Evolutionary conservation across 2,888 invertebrate genomes (phyloP).

Genomic region (Scrobipalpa costella): DNA sequence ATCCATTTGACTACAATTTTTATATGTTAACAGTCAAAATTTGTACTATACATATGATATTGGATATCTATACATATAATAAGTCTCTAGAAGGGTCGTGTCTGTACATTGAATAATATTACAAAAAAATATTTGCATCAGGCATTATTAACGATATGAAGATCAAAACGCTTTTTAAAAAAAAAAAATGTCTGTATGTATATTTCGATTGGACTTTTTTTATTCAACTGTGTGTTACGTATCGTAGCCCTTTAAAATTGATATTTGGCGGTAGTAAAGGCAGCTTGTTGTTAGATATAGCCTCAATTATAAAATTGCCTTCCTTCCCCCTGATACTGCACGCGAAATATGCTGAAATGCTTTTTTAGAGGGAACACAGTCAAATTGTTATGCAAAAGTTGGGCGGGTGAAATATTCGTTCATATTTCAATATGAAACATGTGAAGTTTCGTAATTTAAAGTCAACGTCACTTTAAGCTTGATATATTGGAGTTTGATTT

Average conservation of each 20-base stretch:
- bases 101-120: no score
- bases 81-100: no score
- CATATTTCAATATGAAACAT: constrained; percentile 1
- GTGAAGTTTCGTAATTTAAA: not conserved
- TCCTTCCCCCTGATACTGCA: constrained; percentile 15
- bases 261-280: constrained; percentile 38
- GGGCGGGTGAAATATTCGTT: not conserved
- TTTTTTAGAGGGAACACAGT: constrained; percentile 4
- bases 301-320: constrained; percentile 16
- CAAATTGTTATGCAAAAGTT: constrained; percentile 1
- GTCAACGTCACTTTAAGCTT: not conserved
- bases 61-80: no score
- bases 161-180: no score
- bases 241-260: constrained; percentile 42
- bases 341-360: constrained; percentile 11
- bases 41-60: no score
- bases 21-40: no score
- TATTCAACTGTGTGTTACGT: constrained; percentile 36
- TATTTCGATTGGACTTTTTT: no score
- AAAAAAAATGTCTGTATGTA: no score
- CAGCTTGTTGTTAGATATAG: constrained; percentile 13
- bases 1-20: no score
- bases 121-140: no score
- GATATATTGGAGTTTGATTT: no score
- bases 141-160: no score